These are phyloP conservation scores for Luidia sarsii DNA, from an alignment of 53 echinoderm and acorn worm genomes.

Conservation along the genomic window DNA sequence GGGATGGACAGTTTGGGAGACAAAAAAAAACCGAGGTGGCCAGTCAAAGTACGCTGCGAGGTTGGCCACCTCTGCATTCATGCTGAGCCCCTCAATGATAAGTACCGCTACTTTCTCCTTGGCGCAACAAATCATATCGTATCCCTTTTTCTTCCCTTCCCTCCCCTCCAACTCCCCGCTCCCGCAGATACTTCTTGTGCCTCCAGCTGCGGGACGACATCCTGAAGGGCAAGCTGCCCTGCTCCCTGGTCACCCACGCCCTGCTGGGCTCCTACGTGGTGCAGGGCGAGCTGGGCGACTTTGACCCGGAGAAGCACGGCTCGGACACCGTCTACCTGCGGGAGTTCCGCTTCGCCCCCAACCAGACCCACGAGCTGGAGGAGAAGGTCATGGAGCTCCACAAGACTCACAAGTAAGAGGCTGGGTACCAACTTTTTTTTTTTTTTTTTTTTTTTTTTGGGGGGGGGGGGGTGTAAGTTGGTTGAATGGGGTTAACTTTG, in stretches of 20 bases:
- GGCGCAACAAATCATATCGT: not conserved
- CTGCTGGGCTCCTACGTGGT: slow-evolving; percentile 96
- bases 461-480: too few relatives aligned
- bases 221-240: slow-evolving; percentile 92
- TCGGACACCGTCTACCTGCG: slow-evolving; percentile 72
- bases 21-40: too few relatives aligned
- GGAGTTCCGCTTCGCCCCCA: slow-evolving; percentile 90
- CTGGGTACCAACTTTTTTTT: too few relatives aligned
- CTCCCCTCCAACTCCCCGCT: not conserved
- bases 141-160: not conserved
- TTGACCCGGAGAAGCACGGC: slow-evolving; percentile 93
- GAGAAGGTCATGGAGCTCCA: slow-evolving; percentile 97
- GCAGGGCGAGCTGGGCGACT: slow-evolving; percentile 94
- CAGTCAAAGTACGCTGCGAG: too few relatives aligned
- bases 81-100: too few relatives aligned
- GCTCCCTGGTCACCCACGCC: slow-evolving; percentile 95
- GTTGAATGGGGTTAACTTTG: too few relatives aligned
- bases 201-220: slow-evolving; percentile 97
- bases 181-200: slow-evolving; percentile 83
- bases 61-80: too few relatives aligned
- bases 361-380: slow-evolving; percentile 74
- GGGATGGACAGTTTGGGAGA: too few relatives aligned
- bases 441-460: too few relatives aligned
- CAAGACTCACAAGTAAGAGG: slow-evolving; percentile 92
- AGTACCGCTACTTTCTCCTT: too few relatives aligned